Conservation (phyloP, 2,797 vertebrate genomes). For the Cygnus olor region DNA sequence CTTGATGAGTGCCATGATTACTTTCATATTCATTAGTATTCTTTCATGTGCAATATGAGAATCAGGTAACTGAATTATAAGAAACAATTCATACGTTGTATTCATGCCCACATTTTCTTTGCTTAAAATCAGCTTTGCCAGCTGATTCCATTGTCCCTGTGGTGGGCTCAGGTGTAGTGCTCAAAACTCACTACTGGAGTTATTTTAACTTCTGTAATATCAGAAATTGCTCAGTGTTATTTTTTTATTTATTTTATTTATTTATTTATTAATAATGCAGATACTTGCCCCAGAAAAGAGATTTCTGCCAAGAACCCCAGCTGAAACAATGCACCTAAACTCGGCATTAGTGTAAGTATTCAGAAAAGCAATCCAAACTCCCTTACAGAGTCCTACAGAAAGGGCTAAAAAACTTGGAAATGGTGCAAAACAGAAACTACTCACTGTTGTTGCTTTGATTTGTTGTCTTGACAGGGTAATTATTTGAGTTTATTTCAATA, state of each 20-base stretch:
- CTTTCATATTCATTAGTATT: neutral
- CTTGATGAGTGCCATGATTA: neutral
- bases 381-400: neutral
- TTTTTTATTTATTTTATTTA: neutral
- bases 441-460: neutral
- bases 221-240: neutral
- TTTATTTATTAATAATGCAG: neutral
- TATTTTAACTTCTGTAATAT: neutral
- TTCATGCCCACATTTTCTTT: neutral
- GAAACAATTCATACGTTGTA: neutral
- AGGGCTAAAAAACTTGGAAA: neutral
- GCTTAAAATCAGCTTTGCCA: neutral
- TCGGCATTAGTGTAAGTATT: neutral
- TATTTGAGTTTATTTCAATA: neutral
- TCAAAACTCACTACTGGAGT: neutral
- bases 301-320: neutral
- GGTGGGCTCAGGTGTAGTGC: neutral
- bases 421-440: neutral
- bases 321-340: neutral
- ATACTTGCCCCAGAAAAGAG: neutral
- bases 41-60: neutral
- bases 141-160: neutral
- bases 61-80: neutral
- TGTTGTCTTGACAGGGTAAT: neutral
- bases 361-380: neutral